phyloP scores from a whole-genome alignment of 30 jellyfish, hydroid and myxozoan species.

The Pelagia noctiluca region DNA sequence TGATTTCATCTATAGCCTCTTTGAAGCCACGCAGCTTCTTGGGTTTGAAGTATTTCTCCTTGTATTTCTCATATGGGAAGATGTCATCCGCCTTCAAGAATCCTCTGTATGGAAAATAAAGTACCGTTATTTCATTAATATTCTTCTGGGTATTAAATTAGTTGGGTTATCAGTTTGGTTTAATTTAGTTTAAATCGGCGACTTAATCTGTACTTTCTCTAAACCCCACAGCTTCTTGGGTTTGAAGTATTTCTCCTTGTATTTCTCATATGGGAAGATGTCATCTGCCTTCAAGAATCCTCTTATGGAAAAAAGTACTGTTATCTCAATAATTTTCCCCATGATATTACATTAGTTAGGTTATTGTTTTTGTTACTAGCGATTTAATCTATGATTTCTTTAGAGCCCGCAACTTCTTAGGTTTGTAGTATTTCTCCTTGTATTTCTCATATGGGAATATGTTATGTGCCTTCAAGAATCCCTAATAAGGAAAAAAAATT shows the following conservation, averaged over 20 bases:
- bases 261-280: conserved; percentile 72
- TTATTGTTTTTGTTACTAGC: background rate
- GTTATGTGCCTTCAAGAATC: conserved; percentile 89
- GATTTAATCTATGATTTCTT: conserved; percentile 85
- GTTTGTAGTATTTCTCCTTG: conserved; percentile 73
- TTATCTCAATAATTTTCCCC: no score
- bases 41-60: conserved; percentile 71
- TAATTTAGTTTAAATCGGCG: no score
- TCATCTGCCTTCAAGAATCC: conserved; percentile 90
- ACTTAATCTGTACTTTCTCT: conserved; percentile 85
- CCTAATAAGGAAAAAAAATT: no score
- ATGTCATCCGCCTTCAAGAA: conserved; percentile 85
- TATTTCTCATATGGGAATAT: conserved; percentile 73
- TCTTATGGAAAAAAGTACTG: conserved; percentile 24
- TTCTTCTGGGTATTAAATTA: no score
- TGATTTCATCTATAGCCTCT: conserved; percentile 88
- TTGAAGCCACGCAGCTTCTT: conserved; percentile 85
- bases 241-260: conserved; percentile 70
- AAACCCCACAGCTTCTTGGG: conserved; percentile 85
- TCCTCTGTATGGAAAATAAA: conserved; percentile 50
- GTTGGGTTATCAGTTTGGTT: no score
- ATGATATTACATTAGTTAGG: no score
- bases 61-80: conserved; percentile 76
- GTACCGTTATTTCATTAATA: no score
- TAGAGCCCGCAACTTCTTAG: conserved; percentile 79